Evolutionary conservation across 1,140 invertebrate species (phyloP).

Genomic region (Panagrolaimus sp.): DNA sequence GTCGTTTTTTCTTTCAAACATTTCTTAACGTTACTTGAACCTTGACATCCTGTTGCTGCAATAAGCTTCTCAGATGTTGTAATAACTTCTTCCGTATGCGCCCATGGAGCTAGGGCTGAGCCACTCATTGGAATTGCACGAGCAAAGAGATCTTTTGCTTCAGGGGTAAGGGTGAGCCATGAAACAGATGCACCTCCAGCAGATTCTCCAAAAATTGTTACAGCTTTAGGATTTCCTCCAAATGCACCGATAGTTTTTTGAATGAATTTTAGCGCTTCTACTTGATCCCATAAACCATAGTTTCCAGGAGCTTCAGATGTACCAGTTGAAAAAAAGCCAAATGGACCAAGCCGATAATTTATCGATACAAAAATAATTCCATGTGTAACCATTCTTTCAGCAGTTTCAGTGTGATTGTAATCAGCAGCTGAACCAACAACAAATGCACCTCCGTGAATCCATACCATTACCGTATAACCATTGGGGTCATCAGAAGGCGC

Average conservation of each 20-base stretch:
- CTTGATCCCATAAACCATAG: slow-evolving; percentile 34
- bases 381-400: slow-evolving; percentile 34
- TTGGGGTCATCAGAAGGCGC: neutral
- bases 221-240: slow-evolving; percentile 45
- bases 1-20: neutral
- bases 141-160: neutral
- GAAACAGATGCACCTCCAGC: slow-evolving; percentile 75
- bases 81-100: neutral
- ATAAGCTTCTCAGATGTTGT: neutral
- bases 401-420: slow-evolving; percentile 27
- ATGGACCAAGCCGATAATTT: slow-evolving; percentile 37
- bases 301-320: slow-evolving; percentile 23
- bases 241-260: slow-evolving; percentile 45
- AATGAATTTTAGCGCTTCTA: slow-evolving; percentile 45
- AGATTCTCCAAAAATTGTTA: slow-evolving; percentile 61
- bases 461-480: slow-evolving; percentile 24
- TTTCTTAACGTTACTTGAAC: neutral
- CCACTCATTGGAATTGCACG: neutral
- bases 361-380: slow-evolving; percentile 41
- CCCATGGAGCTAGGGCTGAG: neutral
- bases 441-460: slow-evolving; percentile 41
- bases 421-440: slow-evolving; percentile 23
- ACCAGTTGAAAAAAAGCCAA: slow-evolving; percentile 33
- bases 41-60: neutral
- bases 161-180: slow-evolving; percentile 67